These are phyloP conservation scores for Passer montanus DNA, from an alignment of 2,113 vertebrate species.

Conservation along the genomic window DNA sequence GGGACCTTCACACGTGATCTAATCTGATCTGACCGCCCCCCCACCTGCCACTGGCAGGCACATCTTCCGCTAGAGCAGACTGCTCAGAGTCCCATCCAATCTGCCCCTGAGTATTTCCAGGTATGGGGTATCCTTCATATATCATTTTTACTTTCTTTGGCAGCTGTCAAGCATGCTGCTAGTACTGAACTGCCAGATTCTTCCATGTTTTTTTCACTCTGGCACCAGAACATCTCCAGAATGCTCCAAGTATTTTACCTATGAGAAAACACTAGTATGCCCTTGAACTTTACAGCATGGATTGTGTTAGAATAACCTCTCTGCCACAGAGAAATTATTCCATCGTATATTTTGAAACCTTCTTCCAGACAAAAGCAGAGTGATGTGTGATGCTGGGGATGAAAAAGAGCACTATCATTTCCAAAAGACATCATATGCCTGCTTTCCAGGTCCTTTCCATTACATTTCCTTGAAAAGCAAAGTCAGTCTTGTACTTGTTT, in stretches of 20 bases:
- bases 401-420: neutral
- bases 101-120: neutral
- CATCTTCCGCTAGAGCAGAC: neutral
- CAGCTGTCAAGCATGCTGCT: neutral
- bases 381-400: accelerated
- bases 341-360: neutral
- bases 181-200: neutral
- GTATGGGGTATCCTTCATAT: neutral
- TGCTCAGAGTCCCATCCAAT: neutral
- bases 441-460: neutral
- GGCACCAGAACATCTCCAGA: neutral
- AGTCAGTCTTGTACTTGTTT: neutral
- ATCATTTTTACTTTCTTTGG: neutral
- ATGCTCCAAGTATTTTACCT: neutral
- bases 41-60: neutral
- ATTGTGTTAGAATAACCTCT: neutral
- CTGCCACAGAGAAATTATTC: neutral
- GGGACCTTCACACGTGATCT: neutral
- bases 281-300: neutral
- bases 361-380: neutral
- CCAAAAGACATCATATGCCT: neutral
- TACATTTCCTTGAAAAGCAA: neutral
- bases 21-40: neutral
- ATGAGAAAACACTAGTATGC: neutral
- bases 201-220: neutral